Conservation (phyloP, 2,113 vertebrate genomes). For the Ceyx margarethae region DNA sequence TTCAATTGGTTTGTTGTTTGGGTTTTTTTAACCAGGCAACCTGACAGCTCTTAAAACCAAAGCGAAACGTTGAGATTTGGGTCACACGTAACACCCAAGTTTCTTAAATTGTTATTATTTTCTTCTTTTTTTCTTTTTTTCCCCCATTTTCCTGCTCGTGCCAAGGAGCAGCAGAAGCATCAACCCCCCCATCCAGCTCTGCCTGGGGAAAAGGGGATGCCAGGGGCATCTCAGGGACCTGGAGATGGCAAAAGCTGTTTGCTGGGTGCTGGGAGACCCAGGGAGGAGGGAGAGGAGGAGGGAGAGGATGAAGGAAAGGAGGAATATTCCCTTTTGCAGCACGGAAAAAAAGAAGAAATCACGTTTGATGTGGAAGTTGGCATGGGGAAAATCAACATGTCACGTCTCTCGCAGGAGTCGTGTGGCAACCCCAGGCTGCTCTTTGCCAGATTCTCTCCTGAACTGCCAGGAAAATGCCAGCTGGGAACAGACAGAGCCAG, state of each 20-base stretch:
- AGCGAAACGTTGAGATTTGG: not conserved
- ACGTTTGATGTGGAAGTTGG: not conserved
- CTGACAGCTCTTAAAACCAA: not conserved
- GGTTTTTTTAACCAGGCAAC: not conserved
- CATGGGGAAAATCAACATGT: not conserved
- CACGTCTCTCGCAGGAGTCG: not conserved
- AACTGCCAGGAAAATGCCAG: not conserved
- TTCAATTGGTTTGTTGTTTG: not conserved
- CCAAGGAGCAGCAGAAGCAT: not conserved
- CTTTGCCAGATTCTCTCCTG: not conserved
- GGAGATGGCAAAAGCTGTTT: not conserved
- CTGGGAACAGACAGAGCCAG: not conserved
- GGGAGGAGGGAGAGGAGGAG: not conserved
- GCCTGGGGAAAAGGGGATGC: rapidly evolving
- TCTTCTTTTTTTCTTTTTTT: not conserved
- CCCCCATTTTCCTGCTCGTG: not conserved
- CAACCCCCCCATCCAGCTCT: not conserved
- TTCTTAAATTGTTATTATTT: not conserved
- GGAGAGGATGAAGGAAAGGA: not conserved
- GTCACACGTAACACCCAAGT: not conserved
- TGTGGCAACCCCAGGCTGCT: not conserved
- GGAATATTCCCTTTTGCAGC: not conserved
- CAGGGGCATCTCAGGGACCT: not conserved
- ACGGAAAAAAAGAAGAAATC: not conserved
- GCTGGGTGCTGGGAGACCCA: rapidly evolving